Evolutionary conservation across 2,797 vertebrate genomes (phyloP).

Genomic region (Forpus xanthops): DNA sequence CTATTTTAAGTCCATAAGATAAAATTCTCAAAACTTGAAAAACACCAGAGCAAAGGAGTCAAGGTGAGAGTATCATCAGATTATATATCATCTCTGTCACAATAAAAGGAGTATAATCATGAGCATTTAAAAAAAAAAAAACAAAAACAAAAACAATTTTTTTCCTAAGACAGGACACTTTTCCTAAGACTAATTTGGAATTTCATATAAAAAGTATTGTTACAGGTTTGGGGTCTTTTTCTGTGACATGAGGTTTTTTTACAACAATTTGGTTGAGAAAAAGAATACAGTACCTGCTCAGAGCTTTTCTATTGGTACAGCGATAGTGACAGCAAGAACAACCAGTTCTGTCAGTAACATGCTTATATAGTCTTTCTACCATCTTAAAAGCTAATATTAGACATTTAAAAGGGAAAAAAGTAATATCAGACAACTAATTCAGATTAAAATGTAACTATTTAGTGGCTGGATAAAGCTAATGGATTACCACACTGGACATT

Average conservation of each 20-base stretch:
- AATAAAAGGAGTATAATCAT: constrained; percentile 11
- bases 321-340: neutral
- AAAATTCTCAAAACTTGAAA: constrained; percentile 56
- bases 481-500: neutral
- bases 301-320: neutral
- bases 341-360: neutral
- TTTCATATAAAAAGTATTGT: neutral
- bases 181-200: neutral
- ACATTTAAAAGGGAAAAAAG: neutral
- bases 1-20: constrained; percentile 55
- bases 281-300: neutral
- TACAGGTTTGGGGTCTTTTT: neutral
- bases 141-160: neutral
- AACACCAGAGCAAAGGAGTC: constrained; percentile 26
- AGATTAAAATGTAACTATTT: neutral
- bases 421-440: neutral
- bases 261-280: neutral
- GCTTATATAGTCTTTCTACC: neutral
- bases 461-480: neutral
- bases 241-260: neutral
- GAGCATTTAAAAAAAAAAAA: neutral
- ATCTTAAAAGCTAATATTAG: neutral
- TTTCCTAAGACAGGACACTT: neutral
- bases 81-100: constrained; percentile 1
- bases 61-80: constrained; percentile 44